Evolutionary conservation across 1,140 invertebrate species (phyloP).

Genomic region (Nasonia vitripennis): DNA sequence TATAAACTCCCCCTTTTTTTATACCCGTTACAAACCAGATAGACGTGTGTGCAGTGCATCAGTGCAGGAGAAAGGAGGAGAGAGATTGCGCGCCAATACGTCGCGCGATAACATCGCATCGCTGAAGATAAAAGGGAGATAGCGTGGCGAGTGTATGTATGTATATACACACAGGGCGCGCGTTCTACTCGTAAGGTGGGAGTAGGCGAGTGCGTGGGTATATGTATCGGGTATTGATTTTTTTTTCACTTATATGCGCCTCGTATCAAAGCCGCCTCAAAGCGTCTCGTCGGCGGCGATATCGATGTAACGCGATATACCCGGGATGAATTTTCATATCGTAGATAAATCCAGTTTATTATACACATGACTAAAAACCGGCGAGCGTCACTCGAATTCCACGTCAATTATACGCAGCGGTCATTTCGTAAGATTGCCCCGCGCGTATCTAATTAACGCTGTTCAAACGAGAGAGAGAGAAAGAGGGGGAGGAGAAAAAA

Average conservation of each 20-base stretch:
- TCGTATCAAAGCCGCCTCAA: too few relatives aligned
- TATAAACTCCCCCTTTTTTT: neutral
- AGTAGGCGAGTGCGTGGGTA: neutral
- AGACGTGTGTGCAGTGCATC: neutral
- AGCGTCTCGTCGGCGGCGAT: too few relatives aligned
- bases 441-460: neutral
- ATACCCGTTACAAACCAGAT: neutral
- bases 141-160: neutral
- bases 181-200: neutral
- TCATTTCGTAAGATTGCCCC: neutral
- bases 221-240: constrained; percentile 29
- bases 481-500: neutral
- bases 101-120: neutral
- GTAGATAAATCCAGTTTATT: too few relatives aligned
- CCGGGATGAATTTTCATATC: neutral
- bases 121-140: constrained; percentile 30
- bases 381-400: neutral
- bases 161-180: neutral
- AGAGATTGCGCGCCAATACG: neutral
- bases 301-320: neutral
- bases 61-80: neutral
- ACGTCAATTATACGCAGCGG: neutral
- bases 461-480: neutral
- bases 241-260: neutral
- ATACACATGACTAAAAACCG: too few relatives aligned